Conservation (phyloP, 2,888 invertebrate genomes). For the Arctia plantaginis region DNA sequence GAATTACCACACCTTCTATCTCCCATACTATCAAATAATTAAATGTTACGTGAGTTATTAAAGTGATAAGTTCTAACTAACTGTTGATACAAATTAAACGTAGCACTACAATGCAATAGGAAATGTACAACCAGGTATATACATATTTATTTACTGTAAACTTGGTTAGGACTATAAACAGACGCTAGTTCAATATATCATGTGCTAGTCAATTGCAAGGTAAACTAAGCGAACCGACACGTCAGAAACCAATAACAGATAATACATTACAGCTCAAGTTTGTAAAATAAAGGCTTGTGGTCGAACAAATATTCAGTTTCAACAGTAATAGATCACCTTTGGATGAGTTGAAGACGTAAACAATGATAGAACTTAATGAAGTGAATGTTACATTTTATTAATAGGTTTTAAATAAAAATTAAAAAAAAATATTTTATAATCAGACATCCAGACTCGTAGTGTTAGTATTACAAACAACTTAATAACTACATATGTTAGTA, state of each 20-base stretch:
- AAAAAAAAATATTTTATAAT: not conserved
- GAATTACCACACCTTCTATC: no score
- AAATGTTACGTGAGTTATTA: no score
- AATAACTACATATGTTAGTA: no score
- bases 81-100: not conserved
- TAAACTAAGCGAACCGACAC: constrained; percentile 11
- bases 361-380: not conserved
- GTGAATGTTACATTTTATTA: no score
- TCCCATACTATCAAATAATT: no score
- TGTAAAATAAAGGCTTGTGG: constrained; percentile 6
- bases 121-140: not conserved
- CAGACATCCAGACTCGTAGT: not conserved
- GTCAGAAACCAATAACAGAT: constrained; percentile 19
- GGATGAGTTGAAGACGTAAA: not conserved
- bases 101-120: not conserved
- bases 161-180: not conserved
- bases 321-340: constrained; percentile 5
- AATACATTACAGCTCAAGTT: constrained; percentile 16
- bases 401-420: no score
- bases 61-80: not conserved
- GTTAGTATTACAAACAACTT: no score
- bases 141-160: not conserved
- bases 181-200: constrained; percentile 14
- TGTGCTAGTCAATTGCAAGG: constrained; percentile 17
- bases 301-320: constrained; percentile 9